phyloP scores from a whole-genome alignment of 2,113 vertebrate genomes.

The Oncorhynchus tshawytscha region DNA sequence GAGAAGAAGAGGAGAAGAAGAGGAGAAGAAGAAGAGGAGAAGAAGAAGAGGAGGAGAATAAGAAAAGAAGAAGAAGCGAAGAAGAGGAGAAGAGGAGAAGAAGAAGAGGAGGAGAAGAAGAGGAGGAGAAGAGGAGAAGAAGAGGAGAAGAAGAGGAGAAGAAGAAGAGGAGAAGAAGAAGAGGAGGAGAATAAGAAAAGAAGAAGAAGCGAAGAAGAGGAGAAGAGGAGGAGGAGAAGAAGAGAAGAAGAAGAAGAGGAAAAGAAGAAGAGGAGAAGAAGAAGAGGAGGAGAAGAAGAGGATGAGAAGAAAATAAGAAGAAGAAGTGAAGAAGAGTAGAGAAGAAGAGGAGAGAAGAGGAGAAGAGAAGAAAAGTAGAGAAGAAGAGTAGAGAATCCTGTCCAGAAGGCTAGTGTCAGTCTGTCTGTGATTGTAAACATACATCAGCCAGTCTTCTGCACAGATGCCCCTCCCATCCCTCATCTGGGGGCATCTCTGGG shows the following conservation, averaged over 20 bases:
- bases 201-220: too few relatives aligned
- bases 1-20: too few relatives aligned
- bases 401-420: not conserved
- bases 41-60: too few relatives aligned
- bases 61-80: fast-evolving
- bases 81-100: not conserved
- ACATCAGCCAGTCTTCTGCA: conserved; percentile 88
- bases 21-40: not conserved
- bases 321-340: too few relatives aligned
- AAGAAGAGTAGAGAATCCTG: not conserved
- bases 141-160: not conserved
- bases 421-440: not conserved
- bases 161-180: not conserved
- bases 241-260: too few relatives aligned
- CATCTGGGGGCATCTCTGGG: conserved; percentile 92
- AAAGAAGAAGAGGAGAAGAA: too few relatives aligned
- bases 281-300: too few relatives aligned
- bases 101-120: not conserved
- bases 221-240: too few relatives aligned
- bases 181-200: not conserved
- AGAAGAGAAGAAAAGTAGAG: too few relatives aligned
- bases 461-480: conserved; percentile 88
- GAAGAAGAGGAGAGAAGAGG: too few relatives aligned
- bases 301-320: too few relatives aligned
- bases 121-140: too few relatives aligned